Evolutionary conservation across 2,113 vertebrate species (phyloP), one percentile per base, ranked within the genome.

Genomic region (Pantherophis guttatus): DNA sequence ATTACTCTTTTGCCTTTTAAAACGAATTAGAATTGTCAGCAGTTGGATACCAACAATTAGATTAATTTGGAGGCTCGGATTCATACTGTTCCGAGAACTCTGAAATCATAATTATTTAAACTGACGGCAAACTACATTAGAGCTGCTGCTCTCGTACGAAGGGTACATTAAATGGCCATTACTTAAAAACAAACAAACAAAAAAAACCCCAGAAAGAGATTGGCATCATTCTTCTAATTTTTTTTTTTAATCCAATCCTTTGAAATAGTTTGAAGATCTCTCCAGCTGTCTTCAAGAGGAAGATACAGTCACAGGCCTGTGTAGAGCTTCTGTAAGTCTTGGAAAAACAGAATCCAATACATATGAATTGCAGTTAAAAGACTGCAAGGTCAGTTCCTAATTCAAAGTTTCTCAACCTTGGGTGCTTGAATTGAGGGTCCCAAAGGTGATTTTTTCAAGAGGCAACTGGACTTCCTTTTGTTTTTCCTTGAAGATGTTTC

Each of bases 1-100:
- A 53, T 50, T 3, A 29, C 95, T 52, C 86, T 90, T 94, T 93
- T 57, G 93, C 39, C 65, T 90, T 93, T 93, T 33, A 58, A 39
- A 91, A 10, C 44, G 94, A 89, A 33, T 21, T 89, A 44, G 52
- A 55, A 92, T 81, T 50, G 92, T 93, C 89, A 62, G 94, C 92
- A 24, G 86, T 12, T 15, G n/a, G 94, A 89, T 8, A 86, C 50
- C 94, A 91, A 86, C 17, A 86, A 70, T 93, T 91, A 86, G 26
- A 33, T 44, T 59, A 75, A 92, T 93, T 90, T 92, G 86, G 90
- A 90, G 65, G 54, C 48, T 44, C n/a, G 54, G 48, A 26, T 57
- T 93, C 3, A 91, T 26, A 52, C 1, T 87, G n/a, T 50, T 19
- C 50, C 26, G 11, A 88, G 89, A 88, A 1, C 53, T 59, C 50